A percentile compares a stretch with the other conserved stretches of the same genome.
These are phyloP conservation scores for Chloroceryle amazona DNA, from an alignment of 2,797 vertebrate genomes.

Conservation along the genomic window DNA sequence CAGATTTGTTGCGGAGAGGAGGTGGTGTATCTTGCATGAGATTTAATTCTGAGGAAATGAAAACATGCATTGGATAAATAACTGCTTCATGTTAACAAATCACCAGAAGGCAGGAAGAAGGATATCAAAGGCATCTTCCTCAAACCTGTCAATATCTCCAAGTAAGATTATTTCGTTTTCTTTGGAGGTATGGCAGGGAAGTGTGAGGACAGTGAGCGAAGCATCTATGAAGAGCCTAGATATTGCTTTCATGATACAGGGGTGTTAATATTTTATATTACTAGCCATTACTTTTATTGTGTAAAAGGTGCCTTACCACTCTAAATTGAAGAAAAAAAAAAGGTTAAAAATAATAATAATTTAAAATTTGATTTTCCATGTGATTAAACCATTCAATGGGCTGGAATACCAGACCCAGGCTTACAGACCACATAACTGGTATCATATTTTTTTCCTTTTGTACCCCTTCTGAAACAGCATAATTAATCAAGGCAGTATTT, in stretches of 20 bases:
- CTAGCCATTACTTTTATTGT: background rate
- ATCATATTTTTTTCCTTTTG: background rate
- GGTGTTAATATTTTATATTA: background rate
- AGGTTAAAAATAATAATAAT: background rate
- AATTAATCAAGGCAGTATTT: slow-evolving; percentile 75
- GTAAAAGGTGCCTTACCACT: background rate
- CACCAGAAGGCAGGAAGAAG: background rate
- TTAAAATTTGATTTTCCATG: background rate
- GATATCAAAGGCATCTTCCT: background rate
- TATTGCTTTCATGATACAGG: background rate
- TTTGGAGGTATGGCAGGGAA: background rate
- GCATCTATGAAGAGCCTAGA: background rate
- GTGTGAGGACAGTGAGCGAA: background rate
- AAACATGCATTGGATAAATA: background rate
- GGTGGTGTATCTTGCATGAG: background rate
- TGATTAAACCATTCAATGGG: background rate
- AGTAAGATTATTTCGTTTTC: background rate
- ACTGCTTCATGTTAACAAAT: background rate
- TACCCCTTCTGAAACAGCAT: slow-evolving; percentile 48
- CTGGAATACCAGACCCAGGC: background rate
- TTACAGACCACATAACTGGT: background rate
- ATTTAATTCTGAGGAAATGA: background rate
- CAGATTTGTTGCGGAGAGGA: background rate
- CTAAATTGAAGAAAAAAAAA: background rate
- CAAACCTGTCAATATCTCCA: background rate